Conservation (phyloP, 2,113 vertebrate genomes). For the Orcinus orca region DNA sequence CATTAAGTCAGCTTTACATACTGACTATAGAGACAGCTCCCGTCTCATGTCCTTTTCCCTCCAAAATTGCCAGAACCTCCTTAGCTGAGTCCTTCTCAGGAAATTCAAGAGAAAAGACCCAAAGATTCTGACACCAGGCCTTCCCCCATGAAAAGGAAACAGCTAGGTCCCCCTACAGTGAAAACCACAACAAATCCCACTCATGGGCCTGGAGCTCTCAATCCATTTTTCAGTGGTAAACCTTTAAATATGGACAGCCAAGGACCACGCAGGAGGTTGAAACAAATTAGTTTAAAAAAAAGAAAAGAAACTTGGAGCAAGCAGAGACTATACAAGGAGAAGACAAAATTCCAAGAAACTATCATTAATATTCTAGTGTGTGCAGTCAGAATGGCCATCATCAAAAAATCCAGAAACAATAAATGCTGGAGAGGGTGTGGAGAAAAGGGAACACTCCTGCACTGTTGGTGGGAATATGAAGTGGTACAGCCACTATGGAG, state of each 20-base stretch:
- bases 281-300: neutral
- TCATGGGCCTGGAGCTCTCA: neutral
- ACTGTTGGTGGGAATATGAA: too few relatives aligned
- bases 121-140: neutral
- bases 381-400: too few relatives aligned
- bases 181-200: neutral
- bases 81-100: neutral
- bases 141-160: neutral
- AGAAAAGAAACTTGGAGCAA: neutral
- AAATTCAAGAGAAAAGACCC: neutral
- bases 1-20: neutral
- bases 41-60: neutral
- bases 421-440: too few relatives aligned
- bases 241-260: neutral
- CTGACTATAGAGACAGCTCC: neutral
- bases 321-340: neutral
- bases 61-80: neutral
- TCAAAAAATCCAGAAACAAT: too few relatives aligned
- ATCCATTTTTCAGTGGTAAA: neutral
- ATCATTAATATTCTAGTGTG: neutral
- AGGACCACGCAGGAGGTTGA: neutral
- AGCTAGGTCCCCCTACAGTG: neutral
- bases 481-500: too few relatives aligned
- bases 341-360: slow-evolving; percentile 3
- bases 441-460: too few relatives aligned